phyloP scores from a whole-genome alignment of 2,113 vertebrate species.

The Platichthys flesus region DNA sequence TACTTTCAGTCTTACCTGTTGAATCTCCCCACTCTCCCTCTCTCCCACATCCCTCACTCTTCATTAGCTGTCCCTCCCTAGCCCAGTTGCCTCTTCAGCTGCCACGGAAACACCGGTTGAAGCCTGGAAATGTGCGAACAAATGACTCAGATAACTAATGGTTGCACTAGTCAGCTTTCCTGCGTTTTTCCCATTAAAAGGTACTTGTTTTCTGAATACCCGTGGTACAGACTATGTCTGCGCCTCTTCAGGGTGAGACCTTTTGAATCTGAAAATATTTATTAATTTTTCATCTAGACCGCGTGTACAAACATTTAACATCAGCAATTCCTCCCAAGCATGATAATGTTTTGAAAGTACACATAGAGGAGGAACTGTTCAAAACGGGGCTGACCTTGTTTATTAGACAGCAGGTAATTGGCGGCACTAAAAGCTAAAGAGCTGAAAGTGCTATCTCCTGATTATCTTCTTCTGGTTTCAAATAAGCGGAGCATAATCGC shows the following conservation, averaged over 20 bases:
- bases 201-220: not conserved
- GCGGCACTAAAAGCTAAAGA: constrained; percentile 64
- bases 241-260: not conserved
- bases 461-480: constrained; percentile 74
- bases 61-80: not conserved
- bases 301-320: not conserved
- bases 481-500: constrained; percentile 67
- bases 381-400: constrained; percentile 51
- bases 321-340: not conserved
- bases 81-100: constrained; percentile 1
- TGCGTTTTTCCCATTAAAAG: not conserved
- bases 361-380: not conserved
- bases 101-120: not conserved
- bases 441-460: constrained; percentile 62
- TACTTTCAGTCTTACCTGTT: not conserved
- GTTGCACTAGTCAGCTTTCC: not conserved
- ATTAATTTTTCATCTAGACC: not conserved
- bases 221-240: not conserved
- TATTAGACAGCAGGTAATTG: constrained; percentile 63
- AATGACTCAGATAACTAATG: not conserved
- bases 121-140: not conserved
- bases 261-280: not conserved
- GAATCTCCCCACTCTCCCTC: not conserved
- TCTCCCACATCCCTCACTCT: not conserved
- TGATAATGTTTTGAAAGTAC: not conserved